Percentiles rank a stretch among this genome's conserved stretches.
Evolutionary conservation across 2,888 invertebrate species (phyloP).

Genomic region (Invenusta paracnida): DNA sequence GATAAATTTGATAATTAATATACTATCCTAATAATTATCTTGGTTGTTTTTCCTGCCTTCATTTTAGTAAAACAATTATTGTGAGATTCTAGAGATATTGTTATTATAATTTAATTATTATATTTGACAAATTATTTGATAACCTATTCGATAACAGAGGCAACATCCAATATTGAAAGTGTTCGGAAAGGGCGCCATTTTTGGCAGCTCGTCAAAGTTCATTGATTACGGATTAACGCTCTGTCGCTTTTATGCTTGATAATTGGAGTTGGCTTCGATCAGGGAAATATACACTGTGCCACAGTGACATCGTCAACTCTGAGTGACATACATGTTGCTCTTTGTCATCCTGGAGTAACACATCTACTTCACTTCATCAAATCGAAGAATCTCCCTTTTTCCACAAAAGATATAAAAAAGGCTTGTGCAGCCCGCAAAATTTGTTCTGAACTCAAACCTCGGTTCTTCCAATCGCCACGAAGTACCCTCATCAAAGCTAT

Average conservation of each 20-base stretch:
- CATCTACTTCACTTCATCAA: constrained; percentile 44
- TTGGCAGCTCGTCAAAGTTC: constrained; percentile 44
- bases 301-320: not conserved
- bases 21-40: too few species aligned
- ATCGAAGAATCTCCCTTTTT: constrained; percentile 44
- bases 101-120: too few species aligned
- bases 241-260: constrained; percentile 45
- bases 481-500: too few species aligned
- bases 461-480: too few species aligned
- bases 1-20: too few species aligned
- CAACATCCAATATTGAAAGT: constrained; percentile 20
- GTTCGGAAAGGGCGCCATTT: constrained; percentile 20
- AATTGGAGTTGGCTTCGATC: constrained; percentile 21
- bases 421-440: constrained; percentile 7
- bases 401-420: constrained; percentile 39
- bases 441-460: constrained; percentile 43
- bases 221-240: constrained; percentile 27
- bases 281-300: not conserved
- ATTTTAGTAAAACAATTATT: too few species aligned
- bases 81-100: too few species aligned
- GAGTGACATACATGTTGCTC: constrained; percentile 22
- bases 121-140: too few species aligned
- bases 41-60: too few species aligned
- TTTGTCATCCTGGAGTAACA: too few species aligned
- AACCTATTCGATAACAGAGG: too few species aligned